phyloP scores from a whole-genome alignment of 2,888 invertebrate genomes.

The Allacma fusca region DNA sequence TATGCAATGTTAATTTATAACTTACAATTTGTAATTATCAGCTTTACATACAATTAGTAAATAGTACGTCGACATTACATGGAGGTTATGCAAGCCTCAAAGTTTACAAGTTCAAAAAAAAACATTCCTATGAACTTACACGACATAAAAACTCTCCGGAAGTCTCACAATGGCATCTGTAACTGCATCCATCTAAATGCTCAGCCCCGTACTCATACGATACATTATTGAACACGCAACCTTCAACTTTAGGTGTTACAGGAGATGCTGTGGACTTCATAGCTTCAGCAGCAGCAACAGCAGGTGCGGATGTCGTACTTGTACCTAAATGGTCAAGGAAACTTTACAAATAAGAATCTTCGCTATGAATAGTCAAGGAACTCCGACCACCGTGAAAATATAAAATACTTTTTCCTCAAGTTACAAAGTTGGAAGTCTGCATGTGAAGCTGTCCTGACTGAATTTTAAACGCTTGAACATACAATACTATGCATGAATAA shows the following conservation, averaged over 20 bases:
- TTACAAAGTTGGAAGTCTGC: too few species aligned
- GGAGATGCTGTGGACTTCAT: not conserved
- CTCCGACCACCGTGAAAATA: too few species aligned
- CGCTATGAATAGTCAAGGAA: not conserved
- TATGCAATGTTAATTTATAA: too few species aligned
- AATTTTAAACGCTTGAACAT: too few species aligned
- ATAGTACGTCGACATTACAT: too few species aligned
- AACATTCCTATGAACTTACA: too few species aligned
- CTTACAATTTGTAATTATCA: too few species aligned
- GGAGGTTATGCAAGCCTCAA: too few species aligned
- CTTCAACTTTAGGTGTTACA: slow-evolving; percentile 45
- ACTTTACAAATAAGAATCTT: not conserved
- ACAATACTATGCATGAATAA: not conserved
- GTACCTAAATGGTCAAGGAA: not conserved
- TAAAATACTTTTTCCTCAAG: too few species aligned
- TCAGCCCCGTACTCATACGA: slow-evolving; percentile 63
- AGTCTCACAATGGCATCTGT: slow-evolving; percentile 63
- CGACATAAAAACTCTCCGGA: slow-evolving; percentile 63
- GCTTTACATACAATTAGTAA: too few species aligned
- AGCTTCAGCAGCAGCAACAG: not conserved
- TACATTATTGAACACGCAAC: slow-evolving; percentile 63
- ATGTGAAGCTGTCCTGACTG: too few species aligned
- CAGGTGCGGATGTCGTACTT: slow-evolving; percentile 27
- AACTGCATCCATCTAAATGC: slow-evolving; percentile 63
- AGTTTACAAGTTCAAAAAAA: too few species aligned